A percentile compares a stretch with the other conserved stretches of the same genome.
phyloP scores from a whole-genome alignment of 2,888 invertebrate species.

The Phyto melanocephala region DNA sequence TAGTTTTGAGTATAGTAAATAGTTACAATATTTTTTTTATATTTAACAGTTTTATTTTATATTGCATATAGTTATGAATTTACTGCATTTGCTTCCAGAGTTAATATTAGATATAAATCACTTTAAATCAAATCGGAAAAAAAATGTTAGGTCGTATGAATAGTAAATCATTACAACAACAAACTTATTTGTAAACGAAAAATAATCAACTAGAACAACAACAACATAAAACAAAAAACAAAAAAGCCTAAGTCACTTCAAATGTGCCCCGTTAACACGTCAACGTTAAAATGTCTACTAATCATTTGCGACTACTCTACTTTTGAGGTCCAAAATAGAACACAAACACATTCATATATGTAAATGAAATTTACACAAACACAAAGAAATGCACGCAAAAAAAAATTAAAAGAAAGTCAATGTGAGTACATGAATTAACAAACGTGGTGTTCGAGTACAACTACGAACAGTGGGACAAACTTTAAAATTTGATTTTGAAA shows the following conservation, averaged over 20 bases:
- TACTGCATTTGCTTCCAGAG: not conserved
- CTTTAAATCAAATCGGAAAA: not conserved
- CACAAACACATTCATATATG: not conserved
- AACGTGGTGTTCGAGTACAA: not conserved
- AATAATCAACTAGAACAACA: conserved; percentile 14
- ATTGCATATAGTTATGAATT: not conserved
- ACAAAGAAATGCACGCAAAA: conserved; percentile 14
- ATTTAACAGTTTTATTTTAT: not conserved
- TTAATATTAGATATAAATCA: conserved; percentile 21
- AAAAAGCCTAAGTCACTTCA: conserved; percentile 12
- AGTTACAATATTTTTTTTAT: not conserved
- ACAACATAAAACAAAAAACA: conserved; percentile 24
- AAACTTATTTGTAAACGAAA: not conserved
- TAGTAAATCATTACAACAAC: conserved; percentile 30
- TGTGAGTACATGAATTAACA: conserved; percentile 26
- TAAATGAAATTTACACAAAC: not conserved
- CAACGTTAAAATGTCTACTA: conserved; percentile 65
- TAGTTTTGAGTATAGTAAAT: too few species aligned
- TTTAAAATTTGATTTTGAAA: not conserved
- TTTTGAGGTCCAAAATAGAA: conserved; percentile 50
- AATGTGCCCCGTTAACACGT: conserved; percentile 63
- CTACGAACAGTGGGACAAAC: not conserved
- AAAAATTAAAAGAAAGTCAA: conserved; percentile 43
- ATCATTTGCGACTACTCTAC: conserved; percentile 57
- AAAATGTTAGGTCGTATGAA: conserved; percentile 18